These are phyloP conservation scores for Butastur rufipennis DNA, from an alignment of 2,113 vertebrate genomes.

Conservation along the genomic window DNA sequence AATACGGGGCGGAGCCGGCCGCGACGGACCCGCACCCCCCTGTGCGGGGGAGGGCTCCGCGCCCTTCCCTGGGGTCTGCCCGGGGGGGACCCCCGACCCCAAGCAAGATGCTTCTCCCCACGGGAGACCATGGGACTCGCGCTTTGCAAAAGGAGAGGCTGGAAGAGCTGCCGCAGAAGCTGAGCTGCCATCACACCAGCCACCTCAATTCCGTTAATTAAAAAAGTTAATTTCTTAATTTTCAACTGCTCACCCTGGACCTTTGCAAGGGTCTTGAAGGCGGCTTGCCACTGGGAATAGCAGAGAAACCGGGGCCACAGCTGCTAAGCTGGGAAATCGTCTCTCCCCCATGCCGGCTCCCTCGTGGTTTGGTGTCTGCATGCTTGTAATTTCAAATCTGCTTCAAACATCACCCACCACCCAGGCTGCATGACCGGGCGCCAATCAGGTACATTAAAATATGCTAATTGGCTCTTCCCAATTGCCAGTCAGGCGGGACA, in stretches of 20 bases:
- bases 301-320: neutral
- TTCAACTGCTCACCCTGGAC: neutral
- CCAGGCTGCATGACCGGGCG: neutral
- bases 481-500: neutral
- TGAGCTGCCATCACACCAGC: neutral
- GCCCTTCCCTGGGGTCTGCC: neutral
- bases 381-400: conserved; percentile 23
- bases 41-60: neutral
- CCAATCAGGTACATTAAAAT: conserved; percentile 23
- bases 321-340: neutral
- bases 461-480: conserved; percentile 25
- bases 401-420: neutral
- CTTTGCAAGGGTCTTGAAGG: neutral
- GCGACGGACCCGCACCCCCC: accelerated
- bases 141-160: neutral
- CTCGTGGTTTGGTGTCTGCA: neutral
- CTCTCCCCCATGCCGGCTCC: neutral
- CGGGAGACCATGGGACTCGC: accelerated
- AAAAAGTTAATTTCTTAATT: conserved; percentile 50
- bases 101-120: neutral
- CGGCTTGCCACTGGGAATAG: neutral
- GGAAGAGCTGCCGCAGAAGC: neutral
- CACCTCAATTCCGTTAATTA: neutral
- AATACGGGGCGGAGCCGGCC: neutral
- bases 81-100: accelerated